phyloP scores from a whole-genome alignment of 2,888 invertebrate species.

The Copidosoma aretas region DNA sequence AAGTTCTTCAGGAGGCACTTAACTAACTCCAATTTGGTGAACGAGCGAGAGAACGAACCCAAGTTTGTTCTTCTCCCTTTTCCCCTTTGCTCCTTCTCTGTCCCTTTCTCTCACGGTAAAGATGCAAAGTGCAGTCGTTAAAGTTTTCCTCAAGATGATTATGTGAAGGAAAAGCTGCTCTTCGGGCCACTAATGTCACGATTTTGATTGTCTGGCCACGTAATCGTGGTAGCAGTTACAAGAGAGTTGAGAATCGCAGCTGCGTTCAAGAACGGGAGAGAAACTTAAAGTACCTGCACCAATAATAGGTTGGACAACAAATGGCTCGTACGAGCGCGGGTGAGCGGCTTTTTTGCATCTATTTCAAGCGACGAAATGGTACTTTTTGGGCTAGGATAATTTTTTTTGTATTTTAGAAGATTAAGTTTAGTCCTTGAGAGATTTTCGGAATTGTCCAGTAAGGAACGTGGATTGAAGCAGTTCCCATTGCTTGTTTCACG shows the following conservation, averaged over 20 bases:
- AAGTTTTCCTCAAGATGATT: constrained; percentile 31
- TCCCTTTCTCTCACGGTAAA: constrained; percentile 9
- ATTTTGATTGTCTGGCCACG: constrained; percentile 30
- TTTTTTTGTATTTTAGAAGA: too few relatives aligned
- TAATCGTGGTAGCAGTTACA: constrained; percentile 3
- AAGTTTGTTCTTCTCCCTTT: constrained; percentile 9
- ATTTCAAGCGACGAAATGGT: constrained; percentile 4
- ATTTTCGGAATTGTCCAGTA: too few relatives aligned
- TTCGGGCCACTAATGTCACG: constrained; percentile 33
- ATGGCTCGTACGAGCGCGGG: constrained; percentile 10
- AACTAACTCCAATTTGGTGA: constrained; percentile 32
- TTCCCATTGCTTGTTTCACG: too few relatives aligned
- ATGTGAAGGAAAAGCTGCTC: constrained; percentile 22
- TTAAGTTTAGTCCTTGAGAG: too few relatives aligned
- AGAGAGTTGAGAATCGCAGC: constrained; percentile 11
- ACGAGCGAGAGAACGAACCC: constrained; percentile 17
- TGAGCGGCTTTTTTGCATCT: constrained; percentile 2
- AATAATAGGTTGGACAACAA: constrained; percentile 23
- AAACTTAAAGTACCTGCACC: constrained; percentile 15
- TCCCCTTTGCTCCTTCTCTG: background rate
- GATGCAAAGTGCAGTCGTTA: constrained; percentile 33
- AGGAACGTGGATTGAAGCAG: too few relatives aligned
- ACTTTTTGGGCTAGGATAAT: too few relatives aligned
- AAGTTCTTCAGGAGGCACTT: constrained; percentile 27
- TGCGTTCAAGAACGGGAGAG: background rate